Evolutionary conservation across 2,888 invertebrate species (phyloP), one percentile per base, ranked within the genome.

Genomic region (Coelinius sp.): DNA sequence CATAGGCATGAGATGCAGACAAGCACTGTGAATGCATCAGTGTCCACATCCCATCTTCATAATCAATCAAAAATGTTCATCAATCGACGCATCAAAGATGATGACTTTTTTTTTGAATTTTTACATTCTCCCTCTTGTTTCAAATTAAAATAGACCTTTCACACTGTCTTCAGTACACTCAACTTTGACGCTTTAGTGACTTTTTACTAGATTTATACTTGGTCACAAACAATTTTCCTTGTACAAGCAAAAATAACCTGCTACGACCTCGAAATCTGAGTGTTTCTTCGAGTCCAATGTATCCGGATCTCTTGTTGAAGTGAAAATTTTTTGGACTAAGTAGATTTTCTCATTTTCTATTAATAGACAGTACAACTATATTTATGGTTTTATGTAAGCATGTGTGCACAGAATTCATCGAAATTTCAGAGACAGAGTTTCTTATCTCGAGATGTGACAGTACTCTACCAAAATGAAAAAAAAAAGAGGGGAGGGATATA

Each of bases 171-270:
- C 27, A 35, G 52, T 52, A 27, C 52, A 35, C 14, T 52, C 38
- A 27, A 41, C 52, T 52, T 52, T 20, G 67, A 52, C 41, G 46
- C 31, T 12, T 20, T 56, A 38, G 35, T 31, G 22, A 38, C 22
- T 46, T 31, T 52, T 31, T 67, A 31, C 53, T 56, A 35, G 35
- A 59, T 67, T 56, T 53, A 52, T 53, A 38, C 38, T 35, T 35
- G 31, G 35, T 41, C 49, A 53, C 70, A 70, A n/a, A 65, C 69
- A 65, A 74, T 76, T 75, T 77, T 68, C 75, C 74, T 73, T 72
- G 76, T 75, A 46, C 63, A 70, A 77, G 75, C 76, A 73, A 73
- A 79, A 79, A 79, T 79, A 79, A 78, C 75, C 76, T 71, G 52
- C 67, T 63, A 70, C 74, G 76, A 75, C 78, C 78, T 78, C 79